Evolutionary conservation across 1,140 invertebrate genomes (phyloP).

Genomic region (Pararge aegeria): DNA sequence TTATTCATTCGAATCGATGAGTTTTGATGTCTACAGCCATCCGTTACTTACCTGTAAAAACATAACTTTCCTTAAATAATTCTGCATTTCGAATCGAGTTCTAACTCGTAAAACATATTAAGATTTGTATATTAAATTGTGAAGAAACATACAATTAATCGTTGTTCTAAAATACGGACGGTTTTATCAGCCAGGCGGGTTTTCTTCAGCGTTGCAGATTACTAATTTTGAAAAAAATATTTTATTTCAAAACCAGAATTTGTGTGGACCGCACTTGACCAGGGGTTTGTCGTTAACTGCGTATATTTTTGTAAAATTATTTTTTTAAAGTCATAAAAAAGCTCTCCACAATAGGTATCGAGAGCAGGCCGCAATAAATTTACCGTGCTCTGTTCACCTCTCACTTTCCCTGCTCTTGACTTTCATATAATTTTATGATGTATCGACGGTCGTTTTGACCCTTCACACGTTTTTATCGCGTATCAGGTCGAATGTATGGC

Average conservation of each 20-base stretch:
- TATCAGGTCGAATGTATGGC: slow-evolving; percentile 31
- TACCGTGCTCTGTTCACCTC: slow-evolving; percentile 60
- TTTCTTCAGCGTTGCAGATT: no score
- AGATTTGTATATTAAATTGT: no score
- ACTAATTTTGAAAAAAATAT: no score
- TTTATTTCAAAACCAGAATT: neutral
- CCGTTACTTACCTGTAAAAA: no score
- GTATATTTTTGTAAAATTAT: slow-evolving; percentile 61
- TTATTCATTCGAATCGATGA: no score
- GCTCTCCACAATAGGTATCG: slow-evolving; percentile 70
- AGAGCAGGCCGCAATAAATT: slow-evolving; percentile 75
- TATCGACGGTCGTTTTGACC: slow-evolving; percentile 68
- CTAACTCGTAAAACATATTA: no score
- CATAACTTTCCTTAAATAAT: no score
- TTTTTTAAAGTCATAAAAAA: slow-evolving; percentile 68
- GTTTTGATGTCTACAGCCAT: no score
- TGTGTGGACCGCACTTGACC: slow-evolving; percentile 11
- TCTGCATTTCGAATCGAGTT: no score
- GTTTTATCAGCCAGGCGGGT: no score
- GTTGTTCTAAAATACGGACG: no score
- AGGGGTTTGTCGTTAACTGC: slow-evolving; percentile 39
- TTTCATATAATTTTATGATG: slow-evolving; percentile 79
- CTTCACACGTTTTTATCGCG: slow-evolving; percentile 54
- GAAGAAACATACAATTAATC: no score
- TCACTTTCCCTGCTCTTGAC: slow-evolving; percentile 72